A percentile compares a stretch with the other conserved stretches of the same genome.
Evolutionary conservation across 2,113 vertebrate species (phyloP).

Genomic region (Epinephelus moara): DNA sequence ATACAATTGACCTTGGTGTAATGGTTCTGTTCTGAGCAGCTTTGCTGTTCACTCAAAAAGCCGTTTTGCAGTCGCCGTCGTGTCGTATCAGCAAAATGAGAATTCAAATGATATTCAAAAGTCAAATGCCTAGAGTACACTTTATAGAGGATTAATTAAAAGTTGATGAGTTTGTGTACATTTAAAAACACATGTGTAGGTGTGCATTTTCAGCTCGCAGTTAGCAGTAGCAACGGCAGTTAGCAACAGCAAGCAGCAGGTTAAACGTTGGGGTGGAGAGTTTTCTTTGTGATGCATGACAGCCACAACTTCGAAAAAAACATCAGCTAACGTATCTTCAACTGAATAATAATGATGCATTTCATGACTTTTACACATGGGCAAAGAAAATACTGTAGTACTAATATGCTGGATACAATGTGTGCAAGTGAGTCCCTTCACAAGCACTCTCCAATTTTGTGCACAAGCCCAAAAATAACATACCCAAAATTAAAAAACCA

Average conservation of each 20-base stretch:
- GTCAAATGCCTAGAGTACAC: conserved; percentile 18
- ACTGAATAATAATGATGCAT: neutral
- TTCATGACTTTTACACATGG: too few species aligned
- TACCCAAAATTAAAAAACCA: neutral
- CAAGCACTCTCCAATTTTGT: too few species aligned
- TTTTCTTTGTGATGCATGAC: neutral
- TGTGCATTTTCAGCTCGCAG: neutral
- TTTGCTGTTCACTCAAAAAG: conserved; percentile 37
- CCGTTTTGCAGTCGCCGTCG: neutral
- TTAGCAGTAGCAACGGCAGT: neutral
- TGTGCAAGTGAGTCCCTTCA: too few species aligned
- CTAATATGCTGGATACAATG: too few species aligned
- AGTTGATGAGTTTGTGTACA: neutral
- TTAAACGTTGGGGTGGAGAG: neutral
- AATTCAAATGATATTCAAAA: neutral
- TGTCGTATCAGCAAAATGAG: conserved; percentile 18
- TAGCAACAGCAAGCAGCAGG: neutral
- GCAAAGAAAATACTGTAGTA: neutral
- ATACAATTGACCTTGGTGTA: conserved; percentile 71
- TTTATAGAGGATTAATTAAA: conserved; percentile 17
- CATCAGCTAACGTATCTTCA: neutral
- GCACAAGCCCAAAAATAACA: neutral
- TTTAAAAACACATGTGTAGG: neutral
- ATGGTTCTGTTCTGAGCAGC: conserved; percentile 46
- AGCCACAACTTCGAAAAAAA: neutral